Conservation (phyloP, 2,797 vertebrate genomes). For the Rhinoraja longicauda region DNA sequence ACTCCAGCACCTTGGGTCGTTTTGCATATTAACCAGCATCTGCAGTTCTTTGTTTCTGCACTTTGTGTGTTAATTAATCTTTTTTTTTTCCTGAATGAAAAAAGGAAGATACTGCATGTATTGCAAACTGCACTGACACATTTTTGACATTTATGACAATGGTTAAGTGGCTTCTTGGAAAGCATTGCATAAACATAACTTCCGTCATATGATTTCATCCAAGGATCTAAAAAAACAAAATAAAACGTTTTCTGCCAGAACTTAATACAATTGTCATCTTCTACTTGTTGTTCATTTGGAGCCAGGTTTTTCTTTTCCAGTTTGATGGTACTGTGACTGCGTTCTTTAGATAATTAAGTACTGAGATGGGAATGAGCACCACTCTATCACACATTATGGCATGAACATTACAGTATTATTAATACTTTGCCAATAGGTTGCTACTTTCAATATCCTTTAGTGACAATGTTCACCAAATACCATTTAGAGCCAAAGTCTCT, state of each 20-base stretch:
- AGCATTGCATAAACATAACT: background rate
- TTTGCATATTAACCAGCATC: no score
- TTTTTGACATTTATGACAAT: background rate
- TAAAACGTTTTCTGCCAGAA: background rate
- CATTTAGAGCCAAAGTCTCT: slow-evolving; percentile 44
- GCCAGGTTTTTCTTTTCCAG: background rate
- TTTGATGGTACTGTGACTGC: background rate
- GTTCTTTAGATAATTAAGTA: background rate
- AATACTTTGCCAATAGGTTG: background rate
- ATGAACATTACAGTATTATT: background rate
- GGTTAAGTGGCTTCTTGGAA: background rate
- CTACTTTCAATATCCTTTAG: background rate
- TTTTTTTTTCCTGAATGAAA: no score
- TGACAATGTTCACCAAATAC: background rate
- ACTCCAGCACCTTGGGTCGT: no score
- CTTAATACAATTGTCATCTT: background rate
- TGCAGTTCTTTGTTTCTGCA: no score
- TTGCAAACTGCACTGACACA: background rate
- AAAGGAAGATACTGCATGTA: no score
- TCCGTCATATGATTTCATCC: background rate
- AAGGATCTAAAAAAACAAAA: background rate
- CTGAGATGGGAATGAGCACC: background rate
- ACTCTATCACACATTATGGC: background rate
- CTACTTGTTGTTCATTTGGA: background rate
- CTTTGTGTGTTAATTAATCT: no score